Base-by-base conservation (phyloP, 2,797 vertebrate species). In the Lindbergichthys nudifrons region DNA sequence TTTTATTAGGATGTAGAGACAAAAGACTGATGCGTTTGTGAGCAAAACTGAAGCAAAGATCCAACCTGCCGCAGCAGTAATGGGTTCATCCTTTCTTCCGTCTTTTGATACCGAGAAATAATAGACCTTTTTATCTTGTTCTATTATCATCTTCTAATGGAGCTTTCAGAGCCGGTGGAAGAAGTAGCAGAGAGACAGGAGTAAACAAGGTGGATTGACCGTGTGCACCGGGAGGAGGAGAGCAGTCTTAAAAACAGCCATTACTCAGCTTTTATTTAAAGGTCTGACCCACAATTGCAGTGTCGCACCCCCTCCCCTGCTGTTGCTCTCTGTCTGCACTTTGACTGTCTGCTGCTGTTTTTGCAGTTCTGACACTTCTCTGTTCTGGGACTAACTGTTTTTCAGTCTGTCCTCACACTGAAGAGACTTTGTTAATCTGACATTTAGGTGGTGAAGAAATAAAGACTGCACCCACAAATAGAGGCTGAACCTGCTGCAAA, bases 101-200 rank as follows among this genome's bases (percentile, higher is more conserved):
- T 69, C 16, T 19, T 51, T 15, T n/a, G 50, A 57, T 36, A 41
- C 54, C 59, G 19, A 42, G 57, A 39, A 36, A 8, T 36, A 45
- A 18, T 12, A 32, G 52, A 45, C 18, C 48, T 54, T 65, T 72
- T 26, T n/a, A 19, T 70, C 32, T 42, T 48, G 32, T 77, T 72
- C 42, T 64, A 58, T 73, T 30, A 52, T 79, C 46, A 42, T 26
- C 47, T 61, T 67, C 69, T 73, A 82, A 64, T 77, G 26, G 57
- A 71, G 60, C 63, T 69, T 65, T 72, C 45, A 64, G 64, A 63
- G 63, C 56, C 71, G 63, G 48, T 52, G 45, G 52, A 78, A 54
- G 52, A 26, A 51, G 43, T 2, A 13, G 42, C 26, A 59, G 56
- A 41, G 18, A 50, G 45, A 41, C 14, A 12, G 42, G 30, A 19